Evolutionary conservation across 2,113 vertebrate species (phyloP).

Genomic region (Corydoras sp.): DNA sequence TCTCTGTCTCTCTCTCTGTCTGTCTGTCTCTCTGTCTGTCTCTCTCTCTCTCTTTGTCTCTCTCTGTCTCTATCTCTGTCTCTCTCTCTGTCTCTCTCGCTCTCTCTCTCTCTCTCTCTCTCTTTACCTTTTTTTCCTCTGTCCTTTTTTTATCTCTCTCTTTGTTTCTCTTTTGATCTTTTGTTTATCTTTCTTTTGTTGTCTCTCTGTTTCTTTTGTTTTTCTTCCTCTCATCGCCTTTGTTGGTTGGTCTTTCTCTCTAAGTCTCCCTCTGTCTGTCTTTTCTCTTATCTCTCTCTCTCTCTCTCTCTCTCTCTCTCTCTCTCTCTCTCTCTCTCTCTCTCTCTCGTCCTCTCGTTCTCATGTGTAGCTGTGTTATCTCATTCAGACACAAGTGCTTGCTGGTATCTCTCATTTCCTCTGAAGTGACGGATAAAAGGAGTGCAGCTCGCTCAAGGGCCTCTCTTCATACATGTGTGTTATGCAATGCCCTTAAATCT

Average conservation of each 20-base stretch:
- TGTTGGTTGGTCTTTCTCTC: not conserved
- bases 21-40: no score
- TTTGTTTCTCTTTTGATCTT: no score
- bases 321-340: slow-evolving; percentile 9
- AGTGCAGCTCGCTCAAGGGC: not conserved
- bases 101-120: no score
- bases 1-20: no score
- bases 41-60: no score
- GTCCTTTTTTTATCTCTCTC: no score
- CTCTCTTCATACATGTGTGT: not conserved
- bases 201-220: no score
- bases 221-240: not conserved
- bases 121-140: no score
- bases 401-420: not conserved
- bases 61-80: no score
- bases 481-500: no score
- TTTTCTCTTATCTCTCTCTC: slow-evolving; percentile 17
- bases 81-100: no score
- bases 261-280: slow-evolving; percentile 12
- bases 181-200: no score
- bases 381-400: slow-evolving; percentile 1
- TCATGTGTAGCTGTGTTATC: not conserved
- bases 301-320: not conserved
- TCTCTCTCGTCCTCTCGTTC: slow-evolving; percentile 7
- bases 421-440: not conserved